Conservation (phyloP, 2,797 vertebrate genomes). For the Smutsia temminckii region DNA sequence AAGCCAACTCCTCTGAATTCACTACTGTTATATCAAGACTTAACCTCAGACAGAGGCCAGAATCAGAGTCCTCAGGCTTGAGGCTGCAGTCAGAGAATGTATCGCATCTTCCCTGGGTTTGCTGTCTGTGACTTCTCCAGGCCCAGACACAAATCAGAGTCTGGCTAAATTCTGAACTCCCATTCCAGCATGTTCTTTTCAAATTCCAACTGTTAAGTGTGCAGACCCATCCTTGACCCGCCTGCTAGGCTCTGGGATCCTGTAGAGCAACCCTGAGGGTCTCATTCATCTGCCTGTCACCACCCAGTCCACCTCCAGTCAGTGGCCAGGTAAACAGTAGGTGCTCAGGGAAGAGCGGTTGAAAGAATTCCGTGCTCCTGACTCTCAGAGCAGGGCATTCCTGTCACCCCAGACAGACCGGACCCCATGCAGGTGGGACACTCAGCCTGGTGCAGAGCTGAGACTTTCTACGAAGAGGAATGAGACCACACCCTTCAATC, state of each 20-base stretch:
- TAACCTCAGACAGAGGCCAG: background rate
- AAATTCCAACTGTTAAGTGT: background rate
- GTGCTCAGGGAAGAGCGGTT: background rate
- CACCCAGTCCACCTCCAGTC: rapidly evolving
- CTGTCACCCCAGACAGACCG: rapidly evolving
- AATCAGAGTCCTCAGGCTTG: background rate
- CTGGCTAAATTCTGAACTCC: background rate
- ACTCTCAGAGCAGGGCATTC: background rate
- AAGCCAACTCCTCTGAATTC: background rate
- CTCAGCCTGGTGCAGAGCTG: rapidly evolving
- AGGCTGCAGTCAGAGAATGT: no score
- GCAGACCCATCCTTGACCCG: background rate
- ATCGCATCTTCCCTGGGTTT: background rate
- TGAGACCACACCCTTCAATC: background rate
- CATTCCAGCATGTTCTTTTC: background rate
- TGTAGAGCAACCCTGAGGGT: no score
- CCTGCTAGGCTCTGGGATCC: rapidly evolving
- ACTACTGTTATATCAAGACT: background rate
- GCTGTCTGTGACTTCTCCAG: background rate
- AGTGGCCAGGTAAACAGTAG: background rate
- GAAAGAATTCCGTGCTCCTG: background rate
- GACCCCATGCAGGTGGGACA: rapidly evolving
- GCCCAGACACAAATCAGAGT: background rate
- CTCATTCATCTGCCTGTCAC: no score
- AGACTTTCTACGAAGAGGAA: background rate